Conservation (phyloP, 92 coral and sea anemone genomes). For the Meandrina meandrites region DNA sequence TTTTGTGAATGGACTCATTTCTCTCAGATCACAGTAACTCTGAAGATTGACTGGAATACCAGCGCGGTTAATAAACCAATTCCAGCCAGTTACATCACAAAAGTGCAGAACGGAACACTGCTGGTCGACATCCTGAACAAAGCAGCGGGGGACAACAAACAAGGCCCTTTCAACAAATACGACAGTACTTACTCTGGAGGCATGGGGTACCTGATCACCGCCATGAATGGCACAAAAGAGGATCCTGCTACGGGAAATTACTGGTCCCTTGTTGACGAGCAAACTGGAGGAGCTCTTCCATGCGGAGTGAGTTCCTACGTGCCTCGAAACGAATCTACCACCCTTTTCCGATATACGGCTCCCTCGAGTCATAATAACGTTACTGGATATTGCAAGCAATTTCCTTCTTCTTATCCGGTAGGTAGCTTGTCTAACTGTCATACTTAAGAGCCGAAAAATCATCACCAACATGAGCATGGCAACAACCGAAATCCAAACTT, state of each 20-base stretch:
- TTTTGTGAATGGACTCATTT: background rate
- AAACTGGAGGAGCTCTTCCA: background rate
- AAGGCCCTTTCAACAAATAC: constrained; percentile 42
- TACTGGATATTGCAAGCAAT: constrained; percentile 14
- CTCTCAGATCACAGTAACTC: constrained; percentile 41
- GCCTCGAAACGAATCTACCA: constrained; percentile 22
- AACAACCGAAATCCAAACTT: too few relatives aligned
- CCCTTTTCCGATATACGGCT: background rate
- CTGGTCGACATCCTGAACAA: constrained; percentile 34
- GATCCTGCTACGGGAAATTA: background rate
- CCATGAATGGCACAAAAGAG: constrained; percentile 24
- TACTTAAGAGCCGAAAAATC: too few relatives aligned
- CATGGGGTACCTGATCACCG: constrained; percentile 4
- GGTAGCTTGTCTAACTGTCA: background rate
- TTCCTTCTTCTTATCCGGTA: background rate
- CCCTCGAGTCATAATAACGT: background rate
- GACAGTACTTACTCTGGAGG: constrained; percentile 9
- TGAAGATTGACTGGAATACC: constrained; percentile 32
- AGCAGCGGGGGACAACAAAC: constrained; percentile 21
- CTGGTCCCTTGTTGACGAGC: constrained; percentile 26
- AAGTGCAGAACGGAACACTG: constrained; percentile 30
- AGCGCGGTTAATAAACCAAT: constrained; percentile 3
- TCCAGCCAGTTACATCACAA: constrained; percentile 23
- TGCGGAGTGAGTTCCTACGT: constrained; percentile 28
- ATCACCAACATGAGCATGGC: too few relatives aligned